Evolutionary conservation across 2,797 vertebrate genomes (phyloP), one percentile per base, ranked within the genome.

Genomic region (Anguilla obscura): DNA sequence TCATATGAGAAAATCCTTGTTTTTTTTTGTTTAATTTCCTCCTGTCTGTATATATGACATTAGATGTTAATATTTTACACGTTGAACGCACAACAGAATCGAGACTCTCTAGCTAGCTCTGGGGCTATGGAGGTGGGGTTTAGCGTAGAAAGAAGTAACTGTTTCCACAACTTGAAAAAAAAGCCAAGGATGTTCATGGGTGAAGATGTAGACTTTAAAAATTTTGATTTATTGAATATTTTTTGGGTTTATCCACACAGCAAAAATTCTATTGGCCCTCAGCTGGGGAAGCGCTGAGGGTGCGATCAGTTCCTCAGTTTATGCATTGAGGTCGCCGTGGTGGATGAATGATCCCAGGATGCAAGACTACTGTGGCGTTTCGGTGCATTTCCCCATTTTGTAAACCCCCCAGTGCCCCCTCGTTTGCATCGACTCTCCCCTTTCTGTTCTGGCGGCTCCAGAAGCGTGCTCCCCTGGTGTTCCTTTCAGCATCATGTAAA

Each of bases 41-140:
- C 24, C 21, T 48, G 24, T 48, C 40, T 48, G 52, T 14, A 50
- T 85, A 84, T 50, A 52, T 76, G 79, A 30, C 33, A 54, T 71
- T 10, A 27, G 79, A 58, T 48, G 83, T 88, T 71, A 74, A 79
- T 86, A 71, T 88, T 88, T 74, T 88, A 88, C 84, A 85, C 76
- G 93, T 94, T 94, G 94, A 92, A 95, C 93, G 94, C 95, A 96
- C 95, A 96, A 95, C 87, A 90, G 93, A 94, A 93, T 94, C 91
- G 79, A 90, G 92, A 88, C 89, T 58, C 63, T 87, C 74, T 84
- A 87, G 80, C 36, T 83, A 85, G 83, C 83, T 91, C 76, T 79
- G 74, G 89, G 89, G 86, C 89, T 54, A 85, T 27, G 88, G 84
- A 87, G 88, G 88, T 27, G 88, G 80, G 88, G 88, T 89, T 76